Base-by-base conservation (phyloP, 2,888 invertebrate genomes). In the Xanthia togata region DNA sequence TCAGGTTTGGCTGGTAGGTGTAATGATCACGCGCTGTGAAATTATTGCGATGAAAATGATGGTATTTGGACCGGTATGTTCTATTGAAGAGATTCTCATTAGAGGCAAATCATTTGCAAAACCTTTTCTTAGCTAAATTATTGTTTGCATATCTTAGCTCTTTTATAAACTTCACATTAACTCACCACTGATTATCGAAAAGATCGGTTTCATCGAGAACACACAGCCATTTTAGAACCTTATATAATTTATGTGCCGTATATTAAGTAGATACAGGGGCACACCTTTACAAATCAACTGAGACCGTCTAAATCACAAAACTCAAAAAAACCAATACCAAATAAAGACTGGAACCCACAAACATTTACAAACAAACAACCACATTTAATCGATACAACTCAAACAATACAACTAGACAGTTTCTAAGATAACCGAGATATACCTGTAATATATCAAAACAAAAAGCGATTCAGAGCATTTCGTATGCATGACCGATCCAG, bases 401-500 rank as follows among this genome's bases (percentile, higher is more conserved):
- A 41, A n/a, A n/a, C 59, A 73, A 77, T 76, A 70, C 72, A 80
- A 59, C 31, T 69, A 79, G 62, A 82, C 62, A 67, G 53, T 11
- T 38, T 31, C 47, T 76, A 26, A 70, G 78, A 80, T 84, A 78
- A 64, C 78, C 38, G 60, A 57, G 59, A 76, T 53, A 78, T 86
- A 88, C 80, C 88, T 87, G 82, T 73, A 71, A 73, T 78, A 83
- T 69, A 78, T 77, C 80, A 84, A 85, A 88, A 88, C 81, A 87
- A 86, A 89, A 85, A 85, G 85, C 80, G 76, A 88, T 89, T 76
- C 79, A 68, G 77, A 81, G 68, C 82, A 87, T 88, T 93, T 90
- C 88, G 91, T 92, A 93, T 93, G 93, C 93, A 92, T 92, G 92
- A 92, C 90, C 91, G 89, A 90, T 90, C 90, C 87, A 87, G 82